Base-by-base conservation (phyloP, 1,140 invertebrate species). In the Wasmannia auropunctata region DNA sequence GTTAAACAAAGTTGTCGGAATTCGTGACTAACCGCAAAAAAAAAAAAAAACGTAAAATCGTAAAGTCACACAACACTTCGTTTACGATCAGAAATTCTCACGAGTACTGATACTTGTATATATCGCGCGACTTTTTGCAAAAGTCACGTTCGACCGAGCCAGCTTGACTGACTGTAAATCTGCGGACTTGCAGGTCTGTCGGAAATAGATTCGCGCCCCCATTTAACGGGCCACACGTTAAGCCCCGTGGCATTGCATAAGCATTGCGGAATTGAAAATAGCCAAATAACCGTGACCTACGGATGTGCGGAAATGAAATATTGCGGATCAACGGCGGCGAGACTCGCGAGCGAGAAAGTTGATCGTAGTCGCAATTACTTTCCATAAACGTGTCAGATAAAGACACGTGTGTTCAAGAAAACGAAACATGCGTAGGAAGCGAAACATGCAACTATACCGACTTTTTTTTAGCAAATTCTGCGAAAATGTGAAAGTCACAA, bases 151-250 rank as follows among this genome's bases (percentile, higher is more conserved):
- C 67, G 74, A 67, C 60, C 56, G 65, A 43, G 49, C 70, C 79
- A 74, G 14, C 31, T 69, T 87, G 65, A 81, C 65, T 87, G 83
- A 76, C 83, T 77, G 63, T 79, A 74, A 46, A 86, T 74, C 77
- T 76, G n/a, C 10, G 34, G 80, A 62, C 77, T 72, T 76, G 70
- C 79, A 88, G 91, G 87, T 85, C 75, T 86, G 91, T 92, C 90
- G 90, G 90, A 94, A 94, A 94, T 94, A 94, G 93, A 93, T 87
- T 92, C 89, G 89, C 85, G 92, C 75, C 92, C 90, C 74, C 88
- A 88, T 92, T n/a, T 92, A 87, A 83, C 76, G 77, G 70, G 81
- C 89, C 79, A 85, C 89, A 93, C 87, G 91, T 93, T 91, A 90
- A 3, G 89, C 80, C 85, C 76, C 87, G 87, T 88, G 76, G 88